Evolutionary conservation across 2,888 invertebrate genomes (phyloP), one percentile per base, ranked within the genome.

Genomic region (Ophraella communa): DNA sequence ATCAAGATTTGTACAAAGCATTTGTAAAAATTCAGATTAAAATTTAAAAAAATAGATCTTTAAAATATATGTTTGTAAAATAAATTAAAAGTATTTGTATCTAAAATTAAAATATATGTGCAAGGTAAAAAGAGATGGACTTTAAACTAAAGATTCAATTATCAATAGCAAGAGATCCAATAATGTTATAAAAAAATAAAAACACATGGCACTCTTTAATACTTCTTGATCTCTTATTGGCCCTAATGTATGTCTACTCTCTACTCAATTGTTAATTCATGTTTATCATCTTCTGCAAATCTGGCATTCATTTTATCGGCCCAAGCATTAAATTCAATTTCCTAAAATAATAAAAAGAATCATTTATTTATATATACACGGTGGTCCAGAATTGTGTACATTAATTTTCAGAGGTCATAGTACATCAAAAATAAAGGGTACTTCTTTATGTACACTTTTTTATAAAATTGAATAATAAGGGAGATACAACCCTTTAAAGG

Each of bases 261-360:
- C 69, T 70, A 85, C 70, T 84, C 85, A 39, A 85, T 79, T 62
- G 83, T 76, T 52, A 86, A 73, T 10, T 80, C 74, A 67, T 85
- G 84, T 1, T 85, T 82, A 3, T 87, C 86, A 30, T 86, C 78
- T 71, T 87, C 87, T 65, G 86, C 84, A 68, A 86, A 86, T 85
- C 86, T 86, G 0, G 85, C 84, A 74, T 87, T 87, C 74, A 87
- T 87, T 33, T 82, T 80, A 0, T 83, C 83, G 0, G 85, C 86
- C 87, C 87, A 87, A 24, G 82, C 83, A 8, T 86, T 84, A 3
- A 80, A 83, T 73, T 85, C 86, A 67, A 83, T 80, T 75, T 85
- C 82, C 68, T 85, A 47, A 3, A 66, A 70, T 11, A 51, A 30
- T 30, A 44, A 24, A 8, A 51, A 24, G 23, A 51, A 59, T n/a